These are phyloP conservation scores for Bicyclus anynana DNA, from an alignment of 1,140 invertebrate genomes.

Conservation along the genomic window DNA sequence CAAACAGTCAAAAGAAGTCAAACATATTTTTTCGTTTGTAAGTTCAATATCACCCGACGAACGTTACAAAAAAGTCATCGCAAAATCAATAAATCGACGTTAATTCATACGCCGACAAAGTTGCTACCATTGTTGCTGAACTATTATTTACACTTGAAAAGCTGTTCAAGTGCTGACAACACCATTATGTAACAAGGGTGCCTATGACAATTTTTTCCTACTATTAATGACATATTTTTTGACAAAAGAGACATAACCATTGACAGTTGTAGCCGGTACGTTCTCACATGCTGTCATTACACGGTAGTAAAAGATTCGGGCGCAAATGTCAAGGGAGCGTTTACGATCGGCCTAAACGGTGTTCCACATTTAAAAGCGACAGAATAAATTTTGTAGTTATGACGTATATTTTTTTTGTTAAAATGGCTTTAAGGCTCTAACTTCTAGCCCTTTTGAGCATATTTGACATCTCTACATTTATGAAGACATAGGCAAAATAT, in stretches of 20 bases:
- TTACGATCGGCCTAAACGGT: not conserved
- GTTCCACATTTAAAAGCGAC: conserved; percentile 16
- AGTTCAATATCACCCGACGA: conserved; percentile 7
- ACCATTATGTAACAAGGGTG: conserved; percentile 65
- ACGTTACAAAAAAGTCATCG: conserved; percentile 27
- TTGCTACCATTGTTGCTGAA: conserved; percentile 38
- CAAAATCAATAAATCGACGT: conserved; percentile 59
- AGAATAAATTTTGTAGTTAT: conserved; percentile 2
- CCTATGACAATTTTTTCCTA: conserved; percentile 48
- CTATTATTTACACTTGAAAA: conserved; percentile 73
- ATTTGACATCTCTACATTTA: too few relatives aligned
- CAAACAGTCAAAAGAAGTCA: not conserved
- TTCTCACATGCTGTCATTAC: conserved; percentile 59
- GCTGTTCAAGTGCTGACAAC: conserved; percentile 67
- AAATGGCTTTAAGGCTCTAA: too few relatives aligned
- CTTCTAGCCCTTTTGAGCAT: too few relatives aligned
- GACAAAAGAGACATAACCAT: conserved; percentile 67
- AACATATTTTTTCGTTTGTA: not conserved
- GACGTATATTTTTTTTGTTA: not conserved
- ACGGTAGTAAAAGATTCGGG: conserved; percentile 53
- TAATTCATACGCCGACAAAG: conserved; percentile 64
- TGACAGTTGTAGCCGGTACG: conserved; percentile 33
- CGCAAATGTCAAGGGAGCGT: conserved; percentile 27
- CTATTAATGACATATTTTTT: conserved; percentile 66
- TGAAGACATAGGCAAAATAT: too few relatives aligned